Percentiles rank a stretch among this genome's conserved stretches.
phyloP scores from a whole-genome alignment of 2,797 vertebrate genomes.

The Rhinoraja longicauda region DNA sequence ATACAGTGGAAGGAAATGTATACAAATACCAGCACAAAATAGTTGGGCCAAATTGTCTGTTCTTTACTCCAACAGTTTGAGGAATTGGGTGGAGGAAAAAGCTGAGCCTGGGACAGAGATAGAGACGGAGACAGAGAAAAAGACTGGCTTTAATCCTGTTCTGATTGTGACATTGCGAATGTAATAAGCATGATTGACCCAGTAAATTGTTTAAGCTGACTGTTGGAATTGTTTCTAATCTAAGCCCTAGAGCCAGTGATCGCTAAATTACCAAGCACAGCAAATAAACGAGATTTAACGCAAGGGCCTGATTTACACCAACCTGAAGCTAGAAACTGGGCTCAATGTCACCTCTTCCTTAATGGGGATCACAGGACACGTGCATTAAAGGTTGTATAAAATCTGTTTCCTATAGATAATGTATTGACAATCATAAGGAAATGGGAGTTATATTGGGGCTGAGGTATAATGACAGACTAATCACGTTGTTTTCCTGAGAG shows the following conservation, averaged over 20 bases:
- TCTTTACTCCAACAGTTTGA: neutral
- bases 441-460: neutral
- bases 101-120: neutral
- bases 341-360: neutral
- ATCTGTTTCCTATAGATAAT: neutral
- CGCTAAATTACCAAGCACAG: neutral
- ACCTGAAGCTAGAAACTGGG: neutral
- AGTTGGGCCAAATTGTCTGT: no score
- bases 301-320: neutral
- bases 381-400: neutral
- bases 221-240: neutral
- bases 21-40: no score
- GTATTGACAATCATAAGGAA: neutral
- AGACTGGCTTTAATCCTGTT: neutral
- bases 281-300: neutral
- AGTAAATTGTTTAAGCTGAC: neutral
- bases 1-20: no score
- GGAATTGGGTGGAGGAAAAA: neutral
- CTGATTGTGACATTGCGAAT: no score
- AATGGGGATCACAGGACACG: neutral
- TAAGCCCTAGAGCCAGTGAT: neutral
- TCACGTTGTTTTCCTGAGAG: neutral
- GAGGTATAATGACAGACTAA: neutral
- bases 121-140: neutral
- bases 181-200: neutral